Evolutionary conservation across 2,113 vertebrate species (phyloP).

Genomic region (Muscicapa adusta): DNA sequence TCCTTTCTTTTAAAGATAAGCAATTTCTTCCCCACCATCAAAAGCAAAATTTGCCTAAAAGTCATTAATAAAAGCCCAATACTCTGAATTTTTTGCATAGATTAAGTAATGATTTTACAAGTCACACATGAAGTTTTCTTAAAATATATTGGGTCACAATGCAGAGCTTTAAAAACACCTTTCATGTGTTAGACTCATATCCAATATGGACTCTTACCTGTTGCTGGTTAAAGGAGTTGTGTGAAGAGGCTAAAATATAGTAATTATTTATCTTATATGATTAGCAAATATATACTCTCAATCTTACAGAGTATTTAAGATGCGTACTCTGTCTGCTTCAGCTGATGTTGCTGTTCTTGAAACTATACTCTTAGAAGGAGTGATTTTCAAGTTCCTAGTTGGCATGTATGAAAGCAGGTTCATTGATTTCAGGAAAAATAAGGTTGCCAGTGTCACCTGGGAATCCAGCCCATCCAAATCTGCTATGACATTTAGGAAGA

Average conservation of each 20-base stretch:
- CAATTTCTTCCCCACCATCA: rapidly evolving
- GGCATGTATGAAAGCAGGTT: background rate
- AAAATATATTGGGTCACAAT: background rate
- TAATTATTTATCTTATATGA: background rate
- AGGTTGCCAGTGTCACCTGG: background rate
- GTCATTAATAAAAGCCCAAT: rapidly evolving
- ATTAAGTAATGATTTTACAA: background rate
- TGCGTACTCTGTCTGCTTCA: background rate
- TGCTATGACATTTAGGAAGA: background rate
- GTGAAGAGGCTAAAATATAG: background rate
- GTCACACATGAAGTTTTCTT: background rate
- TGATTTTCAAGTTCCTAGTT: background rate
- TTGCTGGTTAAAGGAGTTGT: background rate
- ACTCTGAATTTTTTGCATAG: background rate
- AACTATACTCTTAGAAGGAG: background rate
- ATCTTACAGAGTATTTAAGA: background rate
- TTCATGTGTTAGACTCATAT: background rate
- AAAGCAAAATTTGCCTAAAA: background rate
- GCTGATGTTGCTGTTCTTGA: background rate
- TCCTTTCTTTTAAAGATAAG: background rate
- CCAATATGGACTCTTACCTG: rapidly evolving
- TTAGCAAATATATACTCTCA: background rate
- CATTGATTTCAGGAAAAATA: background rate
- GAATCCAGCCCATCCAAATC: background rate
- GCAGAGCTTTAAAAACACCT: background rate